phyloP scores from a whole-genome alignment of 2,113 vertebrate species.

The Nothoprocta perdicaria region DNA sequence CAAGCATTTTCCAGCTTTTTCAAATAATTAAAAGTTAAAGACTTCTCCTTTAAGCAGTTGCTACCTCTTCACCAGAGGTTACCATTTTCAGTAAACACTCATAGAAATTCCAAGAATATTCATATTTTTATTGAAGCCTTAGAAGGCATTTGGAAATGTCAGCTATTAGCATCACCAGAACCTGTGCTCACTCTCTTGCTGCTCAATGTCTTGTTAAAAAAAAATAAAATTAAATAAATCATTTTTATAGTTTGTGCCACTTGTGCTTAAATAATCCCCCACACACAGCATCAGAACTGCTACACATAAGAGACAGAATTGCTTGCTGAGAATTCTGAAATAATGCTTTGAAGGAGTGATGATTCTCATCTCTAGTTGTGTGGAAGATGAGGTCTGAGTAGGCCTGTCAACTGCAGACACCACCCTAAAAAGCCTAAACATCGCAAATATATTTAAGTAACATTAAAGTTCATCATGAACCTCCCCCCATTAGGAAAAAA shows the following conservation, averaged over 20 bases:
- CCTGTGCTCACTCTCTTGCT: neutral
- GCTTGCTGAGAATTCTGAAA: neutral
- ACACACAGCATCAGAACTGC: fast-evolving
- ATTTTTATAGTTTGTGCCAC: neutral
- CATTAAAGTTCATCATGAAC: neutral
- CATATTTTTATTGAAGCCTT: neutral
- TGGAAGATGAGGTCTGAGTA: neutral
- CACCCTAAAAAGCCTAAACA: neutral
- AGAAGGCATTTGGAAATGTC: neutral
- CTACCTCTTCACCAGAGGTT: neutral
- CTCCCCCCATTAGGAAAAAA: neutral
- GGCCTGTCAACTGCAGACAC: neutral
- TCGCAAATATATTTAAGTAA: neutral
- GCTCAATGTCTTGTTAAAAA: no score
- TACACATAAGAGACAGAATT: no score
- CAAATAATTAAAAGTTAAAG: neutral
- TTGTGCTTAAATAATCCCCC: neutral
- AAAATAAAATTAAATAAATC: no score
- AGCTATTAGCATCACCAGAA: neutral
- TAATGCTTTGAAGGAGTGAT: neutral
- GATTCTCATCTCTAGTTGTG: neutral
- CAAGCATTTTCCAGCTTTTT: neutral
- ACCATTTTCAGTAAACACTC: neutral
- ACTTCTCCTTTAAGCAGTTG: neutral
- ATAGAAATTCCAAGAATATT: neutral